Evolutionary conservation across 2,888 invertebrate genomes (phyloP).

Genomic region (Flexamia atlantica): DNA sequence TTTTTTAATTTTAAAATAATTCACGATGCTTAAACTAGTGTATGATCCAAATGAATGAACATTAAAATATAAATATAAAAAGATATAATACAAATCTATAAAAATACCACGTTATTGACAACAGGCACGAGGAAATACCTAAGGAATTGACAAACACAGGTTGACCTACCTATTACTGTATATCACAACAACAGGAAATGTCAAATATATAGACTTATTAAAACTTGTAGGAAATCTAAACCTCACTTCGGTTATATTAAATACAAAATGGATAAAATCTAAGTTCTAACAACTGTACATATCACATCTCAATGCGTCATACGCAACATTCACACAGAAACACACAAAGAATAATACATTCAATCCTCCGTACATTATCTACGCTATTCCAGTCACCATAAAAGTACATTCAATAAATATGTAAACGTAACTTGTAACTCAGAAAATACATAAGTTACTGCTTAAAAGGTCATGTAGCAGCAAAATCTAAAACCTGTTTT

Average conservation of each 20-base stretch:
- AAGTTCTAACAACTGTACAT: conserved; percentile 45
- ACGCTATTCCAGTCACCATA: conserved; percentile 47
- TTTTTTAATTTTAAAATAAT: not conserved
- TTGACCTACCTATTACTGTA: not conserved
- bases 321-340: conserved; percentile 24
- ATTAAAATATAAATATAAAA: conserved; percentile 25
- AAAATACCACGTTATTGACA: not conserved
- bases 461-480: not conserved
- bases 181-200: conserved; percentile 34
- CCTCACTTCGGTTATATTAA: conserved; percentile 6
- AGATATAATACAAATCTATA: conserved; percentile 27
- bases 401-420: conserved; percentile 51
- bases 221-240: conserved; percentile 15
- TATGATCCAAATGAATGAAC: conserved; percentile 3
- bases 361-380: conserved; percentile 14
- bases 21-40: not conserved
- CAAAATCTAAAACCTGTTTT: not conserved
- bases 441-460: conserved; percentile 22
- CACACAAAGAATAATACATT: not conserved
- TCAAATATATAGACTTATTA: not conserved
- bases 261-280: conserved; percentile 39
- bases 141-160: conserved; percentile 22
- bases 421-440: conserved; percentile 28
- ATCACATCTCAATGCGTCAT: conserved; percentile 33
- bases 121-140: conserved; percentile 27